These are phyloP conservation scores for Ovis aries DNA, from an alignment of 2,113 vertebrate species.

Conservation along the genomic window ARS-UI_Ramb_v3.0 NC_056054.1:73405501-73406000, in stretches of 20 bases:
- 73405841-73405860: conserved; percentile 79
- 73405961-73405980: conserved; percentile 81
- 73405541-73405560: conserved; percentile 29
- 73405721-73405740: conserved; percentile 7
- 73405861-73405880: conserved; percentile 82
- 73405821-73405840: conserved; percentile 74
- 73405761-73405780: conserved; percentile 49
- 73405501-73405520: not conserved
- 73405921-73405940: conserved; percentile 81
- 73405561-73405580: conserved; percentile 42
- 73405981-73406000: conserved; percentile 84
- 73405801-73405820: conserved; percentile 60
- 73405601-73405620: conserved; percentile 29
- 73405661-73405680: conserved; percentile 12
- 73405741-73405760: not conserved
- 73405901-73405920: conserved; percentile 85
- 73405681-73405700: not conserved
- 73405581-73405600: conserved; percentile 27
- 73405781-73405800: conserved; percentile 55
- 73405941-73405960: conserved; percentile 86
- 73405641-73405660: not conserved
- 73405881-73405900: conserved; percentile 79
- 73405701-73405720: conserved; percentile 30
- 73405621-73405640: conserved; percentile 26
- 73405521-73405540: conserved; percentile 2